Evolutionary conservation across 2,888 invertebrate genomes (phyloP).

Genomic region (Drosophila melanosoma): DNA sequence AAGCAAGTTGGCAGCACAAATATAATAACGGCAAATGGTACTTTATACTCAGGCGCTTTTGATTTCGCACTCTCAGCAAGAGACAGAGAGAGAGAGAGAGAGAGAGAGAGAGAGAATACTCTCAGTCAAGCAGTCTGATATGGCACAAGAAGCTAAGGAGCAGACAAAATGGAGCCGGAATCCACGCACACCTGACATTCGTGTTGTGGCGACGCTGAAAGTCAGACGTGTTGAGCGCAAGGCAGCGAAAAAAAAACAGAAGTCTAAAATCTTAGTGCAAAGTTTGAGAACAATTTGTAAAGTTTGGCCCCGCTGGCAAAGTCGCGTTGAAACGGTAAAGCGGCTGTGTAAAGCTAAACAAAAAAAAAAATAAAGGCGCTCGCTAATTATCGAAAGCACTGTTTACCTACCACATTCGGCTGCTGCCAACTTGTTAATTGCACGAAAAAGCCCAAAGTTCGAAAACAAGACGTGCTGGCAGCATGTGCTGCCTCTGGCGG

Average conservation of each 20-base stretch:
- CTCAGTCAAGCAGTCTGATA: constrained; percentile 29
- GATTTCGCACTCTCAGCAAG: constrained; percentile 16
- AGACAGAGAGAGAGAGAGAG: constrained; percentile 4
- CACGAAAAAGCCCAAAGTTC: constrained; percentile 18
- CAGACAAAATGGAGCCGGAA: constrained; percentile 73
- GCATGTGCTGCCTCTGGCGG: constrained; percentile 65
- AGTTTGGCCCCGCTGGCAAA: constrained; percentile 55
- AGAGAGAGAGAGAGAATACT: constrained; percentile 21
- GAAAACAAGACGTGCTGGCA: constrained; percentile 58
- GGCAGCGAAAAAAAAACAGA: constrained; percentile 29
- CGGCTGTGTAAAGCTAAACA: constrained; percentile 11
- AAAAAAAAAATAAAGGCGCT: constrained; percentile 4
- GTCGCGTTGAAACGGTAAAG: constrained; percentile 54
- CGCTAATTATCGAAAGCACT: constrained; percentile 14
- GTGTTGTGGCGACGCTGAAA: constrained; percentile 80
- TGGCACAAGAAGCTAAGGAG: constrained; percentile 36
- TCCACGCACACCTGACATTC: constrained; percentile 81
- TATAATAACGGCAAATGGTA: constrained; percentile 74
- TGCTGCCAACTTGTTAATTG: constrained; percentile 36
- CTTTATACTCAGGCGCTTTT: constrained; percentile 27
- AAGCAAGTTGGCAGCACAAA: constrained; percentile 64
- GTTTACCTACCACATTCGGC: constrained; percentile 37
- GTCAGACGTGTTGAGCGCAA: constrained; percentile 80
- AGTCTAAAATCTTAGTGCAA: constrained; percentile 50
- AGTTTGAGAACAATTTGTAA: constrained; percentile 57